A percentile compares a stretch with the other conserved stretches of the same genome.
Conservation (phyloP, 2,888 invertebrate species). For the Drosophila rubida region DNA sequence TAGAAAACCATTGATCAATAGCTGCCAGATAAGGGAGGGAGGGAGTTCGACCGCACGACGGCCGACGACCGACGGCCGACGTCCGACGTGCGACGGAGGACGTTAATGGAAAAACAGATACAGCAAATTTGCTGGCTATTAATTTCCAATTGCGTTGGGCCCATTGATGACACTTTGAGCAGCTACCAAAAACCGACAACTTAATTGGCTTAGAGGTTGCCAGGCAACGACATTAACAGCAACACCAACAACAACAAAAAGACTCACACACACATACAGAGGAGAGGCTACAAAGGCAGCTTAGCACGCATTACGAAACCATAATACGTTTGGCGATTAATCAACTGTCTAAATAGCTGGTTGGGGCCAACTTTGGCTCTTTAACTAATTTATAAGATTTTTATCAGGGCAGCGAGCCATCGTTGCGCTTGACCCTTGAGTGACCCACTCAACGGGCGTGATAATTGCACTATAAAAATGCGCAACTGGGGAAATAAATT, state of each 20-base stretch:
- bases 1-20: slow-evolving; percentile 30
- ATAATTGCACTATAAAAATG: slow-evolving; percentile 77
- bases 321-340: slow-evolving; percentile 73
- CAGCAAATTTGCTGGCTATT: slow-evolving; percentile 65
- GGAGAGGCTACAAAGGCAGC: slow-evolving; percentile 43
- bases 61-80: no score
- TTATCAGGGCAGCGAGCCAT: slow-evolving; percentile 38
- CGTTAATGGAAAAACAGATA: slow-evolving; percentile 44
- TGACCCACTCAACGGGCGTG: slow-evolving; percentile 55
- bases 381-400: slow-evolving; percentile 77
- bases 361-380: slow-evolving; percentile 27
- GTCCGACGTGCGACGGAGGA: background rate
- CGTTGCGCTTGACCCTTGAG: slow-evolving; percentile 12
- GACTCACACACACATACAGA: slow-evolving; percentile 14
- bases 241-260: slow-evolving; percentile 13
- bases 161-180: slow-evolving; percentile 77
- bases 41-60: slow-evolving; percentile 16
- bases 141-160: slow-evolving; percentile 66
- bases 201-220: slow-evolving; percentile 70
- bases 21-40: slow-evolving; percentile 18
- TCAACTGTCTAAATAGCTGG: slow-evolving; percentile 66
- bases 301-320: slow-evolving; percentile 65
- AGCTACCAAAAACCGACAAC: slow-evolving; percentile 52
- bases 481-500: slow-evolving; percentile 71
- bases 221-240: slow-evolving; percentile 35